Conservation (phyloP, 2,888 invertebrate genomes). For the Agrochola litura region DNA sequence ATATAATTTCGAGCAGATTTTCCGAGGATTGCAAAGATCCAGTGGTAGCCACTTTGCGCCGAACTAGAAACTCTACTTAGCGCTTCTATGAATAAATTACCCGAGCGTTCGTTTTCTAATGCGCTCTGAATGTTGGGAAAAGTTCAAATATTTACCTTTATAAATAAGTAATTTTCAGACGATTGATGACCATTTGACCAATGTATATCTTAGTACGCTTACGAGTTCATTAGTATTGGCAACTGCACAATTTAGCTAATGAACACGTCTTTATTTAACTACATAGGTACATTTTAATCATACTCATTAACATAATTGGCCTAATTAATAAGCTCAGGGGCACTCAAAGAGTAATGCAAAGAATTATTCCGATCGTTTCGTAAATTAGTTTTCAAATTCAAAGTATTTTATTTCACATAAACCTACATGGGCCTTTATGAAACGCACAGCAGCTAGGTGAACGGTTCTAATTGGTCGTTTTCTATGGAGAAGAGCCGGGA, state of each 20-base stretch:
- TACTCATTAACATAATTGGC: constrained; percentile 30
- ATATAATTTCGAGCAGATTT: constrained; percentile 51
- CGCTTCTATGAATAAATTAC: constrained; percentile 54
- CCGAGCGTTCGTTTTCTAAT: constrained; percentile 49
- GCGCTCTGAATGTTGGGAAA: constrained; percentile 32
- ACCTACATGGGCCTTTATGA: background rate
- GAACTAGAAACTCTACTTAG: constrained; percentile 57
- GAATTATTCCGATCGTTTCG: background rate
- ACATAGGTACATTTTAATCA: constrained; percentile 5
- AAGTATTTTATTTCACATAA: background rate
- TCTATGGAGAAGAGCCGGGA: no score
- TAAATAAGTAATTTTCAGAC: constrained; percentile 17
- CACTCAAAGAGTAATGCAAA: background rate
- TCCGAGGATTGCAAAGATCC: constrained; percentile 42
- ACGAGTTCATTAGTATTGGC: background rate
- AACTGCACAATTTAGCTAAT: background rate
- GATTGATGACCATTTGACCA: background rate
- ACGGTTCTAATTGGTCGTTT: background rate
- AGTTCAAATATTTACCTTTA: constrained; percentile 15
- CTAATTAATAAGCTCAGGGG: constrained; percentile 19
- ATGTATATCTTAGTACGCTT: background rate
- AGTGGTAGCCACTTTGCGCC: constrained; percentile 30
- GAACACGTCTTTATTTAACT: background rate
- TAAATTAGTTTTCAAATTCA: background rate
- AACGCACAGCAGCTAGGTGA: no score